Conservation (phyloP, 2,797 vertebrate species). For the Mormyrus hasselquistii region DNA sequence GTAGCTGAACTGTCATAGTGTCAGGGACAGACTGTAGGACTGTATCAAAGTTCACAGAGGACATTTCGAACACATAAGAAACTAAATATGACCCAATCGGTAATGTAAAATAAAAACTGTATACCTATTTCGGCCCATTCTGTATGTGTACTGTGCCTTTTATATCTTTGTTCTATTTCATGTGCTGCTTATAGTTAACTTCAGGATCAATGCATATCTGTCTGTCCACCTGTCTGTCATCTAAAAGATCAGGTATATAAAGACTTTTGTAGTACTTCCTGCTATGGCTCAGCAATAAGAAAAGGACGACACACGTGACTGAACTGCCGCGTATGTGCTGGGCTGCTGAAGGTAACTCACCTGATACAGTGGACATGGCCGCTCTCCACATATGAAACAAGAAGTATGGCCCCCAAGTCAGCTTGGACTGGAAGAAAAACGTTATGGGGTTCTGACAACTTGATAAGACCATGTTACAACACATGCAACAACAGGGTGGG, state of each 20-base stretch:
- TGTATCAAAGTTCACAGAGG: neutral
- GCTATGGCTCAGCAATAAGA: neutral
- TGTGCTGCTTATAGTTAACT: neutral
- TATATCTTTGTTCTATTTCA: neutral
- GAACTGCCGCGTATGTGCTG: neutral
- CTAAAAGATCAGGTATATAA: neutral
- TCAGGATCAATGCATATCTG: neutral
- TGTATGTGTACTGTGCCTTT: neutral
- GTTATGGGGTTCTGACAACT: neutral
- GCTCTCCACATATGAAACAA: slow-evolving; percentile 97
- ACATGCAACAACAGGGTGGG: neutral
- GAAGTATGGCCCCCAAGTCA: slow-evolving; percentile 93
- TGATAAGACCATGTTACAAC: neutral
- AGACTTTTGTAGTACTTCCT: neutral
- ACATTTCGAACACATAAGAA: neutral
- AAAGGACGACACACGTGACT: neutral
- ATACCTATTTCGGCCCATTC: neutral
- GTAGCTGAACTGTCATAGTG: neutral
- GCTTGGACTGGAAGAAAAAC: slow-evolving; percentile 70
- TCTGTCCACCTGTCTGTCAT: neutral
- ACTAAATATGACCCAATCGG: neutral
- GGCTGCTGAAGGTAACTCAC: slow-evolving; percentile 52
- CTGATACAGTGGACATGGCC: slow-evolving; percentile 87
- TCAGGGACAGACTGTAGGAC: neutral
- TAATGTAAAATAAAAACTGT: neutral